Percentiles rank a stretch among this genome's conserved stretches.
Conservation (phyloP, 2,888 invertebrate genomes). For the Drosophila tanythrix region DNA sequence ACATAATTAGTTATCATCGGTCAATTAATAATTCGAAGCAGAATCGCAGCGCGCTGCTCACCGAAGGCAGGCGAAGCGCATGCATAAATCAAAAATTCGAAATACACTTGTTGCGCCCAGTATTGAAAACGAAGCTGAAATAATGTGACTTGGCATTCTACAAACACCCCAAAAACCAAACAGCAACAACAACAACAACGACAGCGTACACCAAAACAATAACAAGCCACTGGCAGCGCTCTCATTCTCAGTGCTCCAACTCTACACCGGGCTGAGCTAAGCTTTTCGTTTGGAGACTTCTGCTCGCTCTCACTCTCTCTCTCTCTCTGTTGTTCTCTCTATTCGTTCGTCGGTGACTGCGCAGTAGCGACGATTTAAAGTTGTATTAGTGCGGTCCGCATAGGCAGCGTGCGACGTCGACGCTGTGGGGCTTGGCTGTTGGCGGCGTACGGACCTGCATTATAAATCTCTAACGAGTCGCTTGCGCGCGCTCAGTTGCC, state of each 20-base stretch:
- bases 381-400: conserved; percentile 55
- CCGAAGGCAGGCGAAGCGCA: conserved; percentile 49
- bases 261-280: conserved; percentile 68
- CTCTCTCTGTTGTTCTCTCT: conserved; percentile 20
- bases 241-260: conserved; percentile 43
- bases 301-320: conserved; percentile 20
- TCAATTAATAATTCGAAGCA: conserved; percentile 73
- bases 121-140: conserved; percentile 71
- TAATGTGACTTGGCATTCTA: conserved; percentile 69
- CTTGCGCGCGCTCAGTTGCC: conserved; percentile 68
- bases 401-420: conserved; percentile 42
- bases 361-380: conserved; percentile 34
- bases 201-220: conserved; percentile 55
- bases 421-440: conserved; percentile 54
- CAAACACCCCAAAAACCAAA: conserved; percentile 55
- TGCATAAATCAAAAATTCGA: conserved; percentile 74
- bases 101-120: conserved; percentile 78
- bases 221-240: conserved; percentile 48
- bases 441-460: conserved; percentile 53
- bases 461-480: conserved; percentile 72
- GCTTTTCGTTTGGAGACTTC: conserved; percentile 71
- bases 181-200: conserved; percentile 16
- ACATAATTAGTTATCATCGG: conserved; percentile 80
- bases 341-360: conserved; percentile 39
- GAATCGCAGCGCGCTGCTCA: conserved; percentile 32